Evolutionary conservation across 2,797 vertebrate species (phyloP).

Genomic region (Somateria mollissima): DNA sequence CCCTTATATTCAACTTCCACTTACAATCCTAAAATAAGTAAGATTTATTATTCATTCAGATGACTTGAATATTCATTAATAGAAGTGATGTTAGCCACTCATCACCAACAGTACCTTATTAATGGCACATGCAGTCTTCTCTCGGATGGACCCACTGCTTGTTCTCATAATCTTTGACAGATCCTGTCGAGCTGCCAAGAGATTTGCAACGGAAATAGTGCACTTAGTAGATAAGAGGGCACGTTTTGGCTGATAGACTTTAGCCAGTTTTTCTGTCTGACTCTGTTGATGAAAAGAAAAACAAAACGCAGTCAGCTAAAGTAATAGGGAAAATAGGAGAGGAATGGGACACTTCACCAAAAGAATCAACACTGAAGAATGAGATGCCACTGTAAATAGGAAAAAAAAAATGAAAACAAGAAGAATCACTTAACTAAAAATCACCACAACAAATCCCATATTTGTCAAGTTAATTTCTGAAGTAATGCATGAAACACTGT

Average conservation of each 20-base stretch:
- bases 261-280: constrained; percentile 89
- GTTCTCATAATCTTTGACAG: constrained; percentile 95
- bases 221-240: constrained; percentile 84
- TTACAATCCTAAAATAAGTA: background rate
- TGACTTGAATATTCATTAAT: background rate
- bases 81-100: background rate
- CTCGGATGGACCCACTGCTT: constrained; percentile 91
- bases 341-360: background rate
- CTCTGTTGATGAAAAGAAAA: constrained; percentile 78
- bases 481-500: background rate
- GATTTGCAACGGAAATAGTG: constrained; percentile 88
- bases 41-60: background rate
- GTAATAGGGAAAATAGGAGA: background rate
- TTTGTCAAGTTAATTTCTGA: background rate
- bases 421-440: background rate
- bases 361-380: background rate
- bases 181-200: constrained; percentile 92
- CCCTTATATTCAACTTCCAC: background rate
- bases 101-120: constrained; percentile 86
- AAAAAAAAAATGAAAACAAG: background rate
- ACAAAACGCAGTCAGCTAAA: background rate
- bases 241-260: constrained; percentile 93
- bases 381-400: background rate
- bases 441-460: background rate
- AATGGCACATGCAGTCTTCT: constrained; percentile 95